phyloP scores from a whole-genome alignment of 1,140 invertebrate species.

The Popillia japonica region DNA sequence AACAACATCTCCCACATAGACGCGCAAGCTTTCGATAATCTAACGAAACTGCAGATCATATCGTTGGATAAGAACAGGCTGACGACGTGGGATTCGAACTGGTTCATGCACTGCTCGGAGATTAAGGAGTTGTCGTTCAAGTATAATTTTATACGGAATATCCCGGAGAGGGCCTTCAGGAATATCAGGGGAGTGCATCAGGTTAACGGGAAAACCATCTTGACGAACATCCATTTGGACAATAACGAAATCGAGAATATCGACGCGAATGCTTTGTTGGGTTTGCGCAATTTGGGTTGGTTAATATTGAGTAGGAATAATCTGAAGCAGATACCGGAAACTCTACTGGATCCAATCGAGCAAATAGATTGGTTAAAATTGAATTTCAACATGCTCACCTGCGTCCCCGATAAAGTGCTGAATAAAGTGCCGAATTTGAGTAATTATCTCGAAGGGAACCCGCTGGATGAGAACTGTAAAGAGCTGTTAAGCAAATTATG shows the following conservation, averaged over 20 bases:
- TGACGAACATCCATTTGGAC: constrained; percentile 53
- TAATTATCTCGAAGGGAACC: constrained; percentile 45
- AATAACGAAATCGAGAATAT: constrained; percentile 54
- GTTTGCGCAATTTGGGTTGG: constrained; percentile 52
- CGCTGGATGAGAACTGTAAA: constrained; percentile 56
- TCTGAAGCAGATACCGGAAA: constrained; percentile 37
- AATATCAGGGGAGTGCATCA: constrained; percentile 53
- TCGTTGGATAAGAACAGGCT: constrained; percentile 54
- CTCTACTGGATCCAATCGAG: constrained; percentile 38
- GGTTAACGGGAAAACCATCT: constrained; percentile 45
- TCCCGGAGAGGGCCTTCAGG: constrained; percentile 51
- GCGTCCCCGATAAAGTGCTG: constrained; percentile 43
- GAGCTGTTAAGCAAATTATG: constrained; percentile 50
- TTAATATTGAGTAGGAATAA: constrained; percentile 55
- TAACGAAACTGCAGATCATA: constrained; percentile 53
- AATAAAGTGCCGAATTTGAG: constrained; percentile 41
- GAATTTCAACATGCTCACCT: constrained; percentile 41
- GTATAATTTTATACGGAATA: constrained; percentile 50
- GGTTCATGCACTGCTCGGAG: constrained; percentile 54
- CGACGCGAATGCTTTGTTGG: constrained; percentile 52
- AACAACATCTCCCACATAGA: constrained; percentile 56
- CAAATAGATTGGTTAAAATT: constrained; percentile 46
- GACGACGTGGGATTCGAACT: constrained; percentile 50
- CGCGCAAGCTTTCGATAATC: constrained; percentile 52
- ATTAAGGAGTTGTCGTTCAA: constrained; percentile 54